These are phyloP conservation scores for Leptopterna dolabrata DNA, from an alignment of 2,888 invertebrate genomes.

Conservation along the genomic window DNA sequence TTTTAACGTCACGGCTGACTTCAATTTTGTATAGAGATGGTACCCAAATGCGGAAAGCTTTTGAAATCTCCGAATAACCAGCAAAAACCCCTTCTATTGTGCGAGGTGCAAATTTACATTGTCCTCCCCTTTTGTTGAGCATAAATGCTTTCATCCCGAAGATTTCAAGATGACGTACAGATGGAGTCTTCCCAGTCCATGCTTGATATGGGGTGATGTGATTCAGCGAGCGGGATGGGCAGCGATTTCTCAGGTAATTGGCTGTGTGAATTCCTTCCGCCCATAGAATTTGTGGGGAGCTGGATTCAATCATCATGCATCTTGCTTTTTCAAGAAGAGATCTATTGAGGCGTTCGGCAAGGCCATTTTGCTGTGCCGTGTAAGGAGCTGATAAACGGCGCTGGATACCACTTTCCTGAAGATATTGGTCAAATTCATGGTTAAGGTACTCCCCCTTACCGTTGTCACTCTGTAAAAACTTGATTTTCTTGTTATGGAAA, in stretches of 20 bases:
- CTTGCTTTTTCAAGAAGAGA: conserved; percentile 43
- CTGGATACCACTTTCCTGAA: conserved; percentile 34
- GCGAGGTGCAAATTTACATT: conserved; percentile 34
- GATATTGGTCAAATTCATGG: conserved; percentile 24
- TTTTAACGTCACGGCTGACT: conserved; percentile 39
- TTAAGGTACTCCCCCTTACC: too few relatives aligned
- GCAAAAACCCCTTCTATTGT: conserved; percentile 36
- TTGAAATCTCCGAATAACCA: conserved; percentile 34
- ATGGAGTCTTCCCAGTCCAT: conserved; percentile 28
- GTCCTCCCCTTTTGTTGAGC: conserved; percentile 23
- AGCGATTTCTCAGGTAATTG: conserved; percentile 34
- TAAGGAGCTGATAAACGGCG: conserved; percentile 35
- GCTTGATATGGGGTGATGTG: conserved; percentile 19
- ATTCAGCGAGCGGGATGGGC: conserved; percentile 25
- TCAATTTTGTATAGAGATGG: conserved; percentile 14
- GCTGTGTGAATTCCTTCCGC: conserved; percentile 46
- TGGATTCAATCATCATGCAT: conserved; percentile 29
- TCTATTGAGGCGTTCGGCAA: conserved; percentile 36
- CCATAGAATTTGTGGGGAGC: conserved; percentile 20
- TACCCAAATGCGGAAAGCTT: conserved; percentile 32
- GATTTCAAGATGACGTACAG: conserved; percentile 22
- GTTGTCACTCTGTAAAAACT: too few relatives aligned
- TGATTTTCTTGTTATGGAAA: too few relatives aligned
- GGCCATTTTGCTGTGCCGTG: conserved; percentile 41
- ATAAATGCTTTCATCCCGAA: conserved; percentile 31